Conservation (phyloP, 2,113 vertebrate species). For the Gallinago paraguaiae region DNA sequence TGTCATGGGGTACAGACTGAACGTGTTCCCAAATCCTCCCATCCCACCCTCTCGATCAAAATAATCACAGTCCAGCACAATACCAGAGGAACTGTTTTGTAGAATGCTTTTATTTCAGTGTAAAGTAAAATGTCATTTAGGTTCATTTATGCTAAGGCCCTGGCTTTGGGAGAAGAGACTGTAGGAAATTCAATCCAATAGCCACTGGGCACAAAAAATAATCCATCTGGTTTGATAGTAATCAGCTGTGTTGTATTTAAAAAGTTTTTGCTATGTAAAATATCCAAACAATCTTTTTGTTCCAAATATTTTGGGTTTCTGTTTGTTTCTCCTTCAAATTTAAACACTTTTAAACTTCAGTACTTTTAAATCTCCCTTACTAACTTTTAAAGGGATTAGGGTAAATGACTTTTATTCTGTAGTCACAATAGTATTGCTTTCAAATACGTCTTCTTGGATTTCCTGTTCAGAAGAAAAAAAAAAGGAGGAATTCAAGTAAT, state of each 20-base stretch:
- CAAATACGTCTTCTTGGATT: constrained; percentile 60
- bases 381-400: constrained; percentile 37
- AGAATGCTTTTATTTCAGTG: not conserved
- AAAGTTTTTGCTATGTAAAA: not conserved
- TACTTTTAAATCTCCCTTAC: constrained; percentile 1
- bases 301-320: not conserved
- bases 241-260: not conserved
- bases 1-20: accelerated
- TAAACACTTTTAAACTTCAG: constrained; percentile 16
- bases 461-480: constrained; percentile 38
- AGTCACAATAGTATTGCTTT: constrained; percentile 40
- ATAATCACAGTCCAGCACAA: not conserved
- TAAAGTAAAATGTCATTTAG: not conserved
- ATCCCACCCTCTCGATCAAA: not conserved
- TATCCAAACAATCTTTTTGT: not conserved
- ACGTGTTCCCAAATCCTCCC: not conserved
- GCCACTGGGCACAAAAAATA: not conserved
- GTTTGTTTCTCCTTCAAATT: not conserved
- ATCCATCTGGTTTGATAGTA: not conserved
- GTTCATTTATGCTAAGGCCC: not conserved
- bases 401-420: constrained; percentile 41
- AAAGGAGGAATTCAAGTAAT: constrained; percentile 71
- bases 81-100: not conserved
- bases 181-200: not conserved
- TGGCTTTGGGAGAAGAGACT: not conserved